Evolutionary conservation across 2,113 vertebrate genomes (phyloP), one percentile per base, ranked within the genome.

Genomic region (Seriola quinqueradiata): DNA sequence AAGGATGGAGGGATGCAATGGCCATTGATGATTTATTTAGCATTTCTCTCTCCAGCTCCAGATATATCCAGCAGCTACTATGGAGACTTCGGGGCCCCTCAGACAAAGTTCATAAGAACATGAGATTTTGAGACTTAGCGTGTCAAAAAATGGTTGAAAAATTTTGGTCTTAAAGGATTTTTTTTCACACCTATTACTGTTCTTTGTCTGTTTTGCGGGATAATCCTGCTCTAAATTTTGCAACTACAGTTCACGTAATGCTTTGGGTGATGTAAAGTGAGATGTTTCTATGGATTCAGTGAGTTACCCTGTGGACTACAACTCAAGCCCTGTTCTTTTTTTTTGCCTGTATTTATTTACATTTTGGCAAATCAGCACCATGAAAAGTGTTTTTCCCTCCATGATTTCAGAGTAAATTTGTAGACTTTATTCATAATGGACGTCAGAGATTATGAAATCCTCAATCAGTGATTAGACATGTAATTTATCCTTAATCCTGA

Each of bases 401-500:
- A 42, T 9, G 8, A 42, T 42, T 12, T 44, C 44, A 14, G 9
- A 40, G 40, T 40, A 40, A 1, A 40, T 40, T 40, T 40, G 6
- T 40, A 12, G 13, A 9, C 2, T 10, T 42, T 9, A 11, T 8
- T 42, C 7, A 42, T 42, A 9, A 42, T 10, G 40, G 40, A 42
- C 40, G 3, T 42, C 40, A 10, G 40, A 42, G 40, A 42, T 42
- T 11, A 42, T 42, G 8, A 11, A 9, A 42, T 42, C 40, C 40
- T 42, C 40, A 42, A 10, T 42, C 7, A 17, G 3, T 60, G 25
- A 12, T 23, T 57, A 23, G 1, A 72, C 34, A 21, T 28, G 23
- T 46, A 23, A 52, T 44, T 11, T n/a, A 21, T 44, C 12, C 4
- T 63, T 28, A 40, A 54, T 70, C 42, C 63, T 88, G 11, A n/a